Base-by-base conservation (phyloP, 2,888 invertebrate genomes). In the Steinernema hermaphroditum region DNA sequence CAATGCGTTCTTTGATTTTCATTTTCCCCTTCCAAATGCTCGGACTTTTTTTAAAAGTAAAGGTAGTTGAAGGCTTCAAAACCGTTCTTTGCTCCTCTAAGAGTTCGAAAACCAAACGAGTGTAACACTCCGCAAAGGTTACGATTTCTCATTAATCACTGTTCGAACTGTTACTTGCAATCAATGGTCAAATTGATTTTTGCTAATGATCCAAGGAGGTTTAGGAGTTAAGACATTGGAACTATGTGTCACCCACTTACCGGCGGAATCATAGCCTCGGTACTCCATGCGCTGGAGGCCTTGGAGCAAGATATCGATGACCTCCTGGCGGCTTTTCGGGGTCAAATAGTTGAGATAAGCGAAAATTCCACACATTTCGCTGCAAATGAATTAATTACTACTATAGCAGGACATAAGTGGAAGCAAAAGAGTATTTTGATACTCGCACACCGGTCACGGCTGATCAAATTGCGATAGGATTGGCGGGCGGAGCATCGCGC, bases 241-340 rank as follows among this genome's bases (percentile, higher is more conserved):
- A 24, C 4, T 22, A 49, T 16, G 49, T 49, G 24, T 4, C 19
- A 24, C 27, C 24, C 68, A 69, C 68, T 86, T 88, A 91, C 97
- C 98, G 77, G 98, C 97, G 24, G 97, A 98, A 88, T 99, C 98
- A 90, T 99, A 99, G 77, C 98, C 98, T 86, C 98, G 92, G 89
- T 99, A 98, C 90, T 99, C 98, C 86, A 97, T 90, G 75, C 98
- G 91, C 88, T 97, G 96, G 76, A 99, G 90, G 74, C 98, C 98
- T 87, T 92, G 94, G 73, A 99, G 92, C 77, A 99, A 91, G 77
- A 94, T 90, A 83, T 95, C 94, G 84, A 98, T 90, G 85, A 99
- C 94, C 89, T 97, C 96, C 86, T 91, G 91, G 78, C 97, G 91
- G 77, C 92, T 92, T 89, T 94, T 95, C 68, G 97, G 97, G 74